These are phyloP conservation scores for Morinoia aosen DNA, from an alignment of 2,888 invertebrate genomes.

Conservation along the genomic window DNA sequence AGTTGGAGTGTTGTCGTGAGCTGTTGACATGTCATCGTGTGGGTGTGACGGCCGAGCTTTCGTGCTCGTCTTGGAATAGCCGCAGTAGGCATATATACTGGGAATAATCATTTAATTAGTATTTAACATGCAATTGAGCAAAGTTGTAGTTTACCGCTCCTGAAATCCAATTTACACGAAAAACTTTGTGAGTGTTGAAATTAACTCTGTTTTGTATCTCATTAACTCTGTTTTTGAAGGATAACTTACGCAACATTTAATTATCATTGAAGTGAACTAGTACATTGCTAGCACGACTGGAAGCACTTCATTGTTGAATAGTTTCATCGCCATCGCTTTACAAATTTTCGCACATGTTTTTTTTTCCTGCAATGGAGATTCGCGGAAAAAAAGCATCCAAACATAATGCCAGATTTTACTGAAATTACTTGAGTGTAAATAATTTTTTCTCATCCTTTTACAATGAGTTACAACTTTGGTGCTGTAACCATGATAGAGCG, in stretches of 20 bases:
- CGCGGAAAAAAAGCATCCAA: background rate
- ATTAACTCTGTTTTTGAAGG: too few species aligned
- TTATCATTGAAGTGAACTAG: too few species aligned
- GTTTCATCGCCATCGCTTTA: background rate
- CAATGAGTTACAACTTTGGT: background rate
- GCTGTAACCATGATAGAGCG: background rate
- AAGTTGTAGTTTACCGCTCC: background rate
- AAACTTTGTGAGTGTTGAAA: background rate
- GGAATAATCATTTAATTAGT: background rate
- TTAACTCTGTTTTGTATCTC: background rate
- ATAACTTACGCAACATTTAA: too few species aligned
- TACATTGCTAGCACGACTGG: background rate
- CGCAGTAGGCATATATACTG: background rate
- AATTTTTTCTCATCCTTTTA: background rate
- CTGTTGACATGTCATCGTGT: background rate
- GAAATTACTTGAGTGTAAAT: background rate
- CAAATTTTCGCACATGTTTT: background rate
- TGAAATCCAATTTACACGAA: background rate
- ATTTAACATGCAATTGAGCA: background rate
- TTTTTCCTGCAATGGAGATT: background rate
- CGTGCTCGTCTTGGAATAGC: background rate
- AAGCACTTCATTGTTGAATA: background rate
- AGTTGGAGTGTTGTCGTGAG: conserved; percentile 42
- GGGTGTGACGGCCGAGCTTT: background rate
- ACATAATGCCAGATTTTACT: background rate